Conservation (phyloP, 2,888 invertebrate species). For the Microdon myrmicae region DNA sequence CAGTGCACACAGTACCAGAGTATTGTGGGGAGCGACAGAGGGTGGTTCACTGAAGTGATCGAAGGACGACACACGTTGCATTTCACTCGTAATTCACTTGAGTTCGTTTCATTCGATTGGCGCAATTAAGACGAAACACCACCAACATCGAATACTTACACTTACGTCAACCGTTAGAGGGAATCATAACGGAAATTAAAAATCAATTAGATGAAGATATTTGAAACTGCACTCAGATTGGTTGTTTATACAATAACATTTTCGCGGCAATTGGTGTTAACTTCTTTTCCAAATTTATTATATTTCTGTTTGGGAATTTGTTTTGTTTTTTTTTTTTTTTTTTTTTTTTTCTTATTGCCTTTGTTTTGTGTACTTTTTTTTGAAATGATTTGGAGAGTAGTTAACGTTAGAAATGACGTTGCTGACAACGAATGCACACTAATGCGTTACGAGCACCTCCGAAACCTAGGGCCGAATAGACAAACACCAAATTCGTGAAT, state of each 20-base stretch:
- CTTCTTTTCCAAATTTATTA: constrained; percentile 27
- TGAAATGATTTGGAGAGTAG: constrained; percentile 54
- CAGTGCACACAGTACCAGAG: too few species aligned
- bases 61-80: too few species aligned
- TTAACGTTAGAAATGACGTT: constrained; percentile 57
- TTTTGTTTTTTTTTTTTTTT: constrained; percentile 24
- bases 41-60: too few species aligned
- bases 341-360: constrained; percentile 15
- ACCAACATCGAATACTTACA: constrained; percentile 7
- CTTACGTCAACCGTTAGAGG: constrained; percentile 22
- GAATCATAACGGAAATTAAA: constrained; percentile 2
- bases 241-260: constrained; percentile 45
- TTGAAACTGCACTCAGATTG: constrained; percentile 37
- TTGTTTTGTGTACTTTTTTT: constrained; percentile 39
- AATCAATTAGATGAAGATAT: constrained; percentile 20
- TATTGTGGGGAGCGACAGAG: too few species aligned
- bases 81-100: too few species aligned
- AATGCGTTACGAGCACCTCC: constrained; percentile 67
- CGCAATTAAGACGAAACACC: constrained; percentile 1
- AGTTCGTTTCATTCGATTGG: constrained; percentile 2
- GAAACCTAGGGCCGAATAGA: constrained; percentile 68
- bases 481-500: constrained; percentile 66
- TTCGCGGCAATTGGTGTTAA: constrained; percentile 30
- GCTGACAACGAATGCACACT: constrained; percentile 62
- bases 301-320: constrained; percentile 28